Evolutionary conservation across 64 coral and sea anemone genomes (phyloP), one percentile per base, ranked within the genome.

Genomic region (Platygyra sinensis): DNA sequence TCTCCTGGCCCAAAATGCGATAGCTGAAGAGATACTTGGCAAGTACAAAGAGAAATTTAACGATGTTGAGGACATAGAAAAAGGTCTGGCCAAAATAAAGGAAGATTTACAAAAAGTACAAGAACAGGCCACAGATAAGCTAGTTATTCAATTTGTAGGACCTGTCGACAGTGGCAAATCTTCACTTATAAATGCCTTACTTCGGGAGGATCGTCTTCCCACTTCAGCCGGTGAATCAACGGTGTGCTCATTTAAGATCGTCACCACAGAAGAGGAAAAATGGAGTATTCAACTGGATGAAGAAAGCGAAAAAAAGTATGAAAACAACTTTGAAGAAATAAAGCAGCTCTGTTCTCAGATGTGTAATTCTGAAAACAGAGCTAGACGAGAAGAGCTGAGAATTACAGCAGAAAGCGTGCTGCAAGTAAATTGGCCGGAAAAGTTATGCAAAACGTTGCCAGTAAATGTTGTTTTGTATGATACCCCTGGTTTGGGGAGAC

Each of bases 111-210:
- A 52, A 22, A 49, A 20, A 24, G 38, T 49, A 39, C 36, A 20
- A 2, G 18, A 20, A 10, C 24, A 2, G 22, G 20, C 7, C 8
- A 51, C 74, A n/a, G 18, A 76, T 8, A 10, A 76, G 4, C 2
- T 76, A 46, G 10, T 22, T 24, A 83, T 83, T 65, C 28, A 19
- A 18, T 83, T 83, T 24, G 24, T 83, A 20, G 80, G 80, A 63
- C 8, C 31, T 60, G 62, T 54, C 22, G 64, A 54, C n/a, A 83
- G 80, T 27, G 80, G 80, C 10, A 83, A 83, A 39, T 83, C 80
- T 8, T 59, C 80, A 0, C 20, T 83, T 5, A 83, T 83, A 30
- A 83, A 83, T 24, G 80, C 80, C 13, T 31, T 83, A 24, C 50
- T 62, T 9, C 42, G 18, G 20, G 57, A 63, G 13, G 2, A 24